These are phyloP conservation scores for Panthera tigris DNA, from an alignment of 2,113 vertebrate genomes.

Conservation along the genomic window DNA sequence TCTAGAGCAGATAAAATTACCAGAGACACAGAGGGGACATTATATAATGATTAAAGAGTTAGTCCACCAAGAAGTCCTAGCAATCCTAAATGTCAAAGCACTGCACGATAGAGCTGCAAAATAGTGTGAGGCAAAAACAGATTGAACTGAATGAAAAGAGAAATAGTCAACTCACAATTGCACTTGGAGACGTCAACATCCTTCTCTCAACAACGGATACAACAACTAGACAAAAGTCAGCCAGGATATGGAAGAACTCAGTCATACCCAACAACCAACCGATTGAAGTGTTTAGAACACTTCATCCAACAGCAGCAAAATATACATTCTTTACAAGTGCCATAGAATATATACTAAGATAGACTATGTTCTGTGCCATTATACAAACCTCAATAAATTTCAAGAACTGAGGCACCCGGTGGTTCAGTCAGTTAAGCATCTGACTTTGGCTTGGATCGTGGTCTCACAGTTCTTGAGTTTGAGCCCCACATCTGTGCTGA, in stretches of 20 bases:
- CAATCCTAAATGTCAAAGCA: accelerated
- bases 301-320: neutral
- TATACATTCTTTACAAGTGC: neutral
- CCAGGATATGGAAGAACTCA: neutral
- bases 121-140: neutral
- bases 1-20: neutral
- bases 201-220: neutral
- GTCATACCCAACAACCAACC: neutral
- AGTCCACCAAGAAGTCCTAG: no score
- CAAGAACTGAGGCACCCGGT: neutral
- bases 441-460: no score
- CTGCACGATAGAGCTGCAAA: neutral
- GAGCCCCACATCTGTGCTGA: no score
- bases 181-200: neutral
- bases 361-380: neutral
- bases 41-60: neutral
- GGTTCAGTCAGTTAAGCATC: no score
- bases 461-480: no score
- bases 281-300: neutral
- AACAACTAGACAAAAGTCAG: no score
- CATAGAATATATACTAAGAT: neutral
- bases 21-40: neutral
- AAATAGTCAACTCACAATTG: neutral
- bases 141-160: neutral
- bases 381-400: neutral